These are phyloP conservation scores for Drosophila guanche DNA, from an alignment of 1,140 invertebrate species.

Conservation along the genomic window DNA sequence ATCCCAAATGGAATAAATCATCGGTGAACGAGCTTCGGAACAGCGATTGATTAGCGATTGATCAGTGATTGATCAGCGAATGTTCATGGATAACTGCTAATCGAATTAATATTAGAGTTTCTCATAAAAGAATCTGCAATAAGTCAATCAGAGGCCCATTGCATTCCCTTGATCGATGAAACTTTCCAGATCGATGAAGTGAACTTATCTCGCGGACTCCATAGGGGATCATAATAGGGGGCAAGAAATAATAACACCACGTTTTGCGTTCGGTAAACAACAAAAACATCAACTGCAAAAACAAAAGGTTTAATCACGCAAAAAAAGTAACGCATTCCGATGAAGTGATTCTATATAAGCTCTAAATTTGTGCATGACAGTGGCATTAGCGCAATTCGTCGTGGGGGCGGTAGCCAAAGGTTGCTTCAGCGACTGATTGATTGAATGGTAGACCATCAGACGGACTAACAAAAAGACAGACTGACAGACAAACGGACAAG, in stretches of 20 bases:
- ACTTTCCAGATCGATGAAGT: too few species aligned
- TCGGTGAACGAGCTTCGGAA: not conserved
- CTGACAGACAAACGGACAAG: not conserved
- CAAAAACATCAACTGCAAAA: not conserved
- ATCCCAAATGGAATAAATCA: conserved; percentile 30
- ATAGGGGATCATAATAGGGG: not conserved
- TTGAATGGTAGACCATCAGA: conserved; percentile 26
- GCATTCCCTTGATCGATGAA: too few species aligned
- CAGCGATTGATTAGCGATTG: not conserved
- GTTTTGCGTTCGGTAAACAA: conserved; percentile 20
- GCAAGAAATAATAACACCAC: not conserved
- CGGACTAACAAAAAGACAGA: conserved; percentile 4
- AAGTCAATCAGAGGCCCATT: too few species aligned
- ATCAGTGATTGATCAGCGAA: too few species aligned
- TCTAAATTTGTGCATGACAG: conserved; percentile 34
- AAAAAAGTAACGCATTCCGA: conserved; percentile 3
- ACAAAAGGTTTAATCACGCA: conserved; percentile 19
- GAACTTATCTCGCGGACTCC: too few species aligned
- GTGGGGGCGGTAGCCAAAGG: conserved; percentile 13
- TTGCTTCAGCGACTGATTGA: conserved; percentile 38
- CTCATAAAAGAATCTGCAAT: too few species aligned
- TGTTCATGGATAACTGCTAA: too few species aligned
- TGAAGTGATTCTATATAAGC: conserved; percentile 3
- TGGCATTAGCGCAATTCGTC: conserved; percentile 5
- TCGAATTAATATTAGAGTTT: too few species aligned